A percentile compares a stretch with the other conserved stretches of the same genome.
Conservation (phyloP, 2,113 vertebrate genomes). For the Oncorhynchus masou region DNA sequence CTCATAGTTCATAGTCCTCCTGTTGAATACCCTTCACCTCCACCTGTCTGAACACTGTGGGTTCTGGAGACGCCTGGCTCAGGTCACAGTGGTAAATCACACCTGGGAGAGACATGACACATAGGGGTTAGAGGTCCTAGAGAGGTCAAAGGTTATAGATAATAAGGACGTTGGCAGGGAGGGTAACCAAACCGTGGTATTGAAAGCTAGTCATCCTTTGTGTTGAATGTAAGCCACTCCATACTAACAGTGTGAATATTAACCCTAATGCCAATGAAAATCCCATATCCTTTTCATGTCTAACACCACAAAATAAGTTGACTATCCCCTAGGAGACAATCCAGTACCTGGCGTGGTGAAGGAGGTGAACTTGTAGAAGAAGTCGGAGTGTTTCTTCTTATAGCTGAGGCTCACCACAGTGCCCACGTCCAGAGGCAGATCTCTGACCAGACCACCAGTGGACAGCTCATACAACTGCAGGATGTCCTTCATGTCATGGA, state of each 20-base stretch:
- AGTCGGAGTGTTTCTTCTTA: conserved; percentile 73
- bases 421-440: conserved; percentile 72
- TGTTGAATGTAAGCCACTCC: no score
- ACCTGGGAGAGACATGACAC: conserved; percentile 60
- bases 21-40: conserved; percentile 93
- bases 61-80: conserved; percentile 71
- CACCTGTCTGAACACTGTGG: conserved; percentile 85
- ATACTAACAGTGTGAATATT: no score
- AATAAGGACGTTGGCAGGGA: no score
- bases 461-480: conserved; percentile 68
- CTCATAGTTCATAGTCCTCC: conserved; percentile 90
- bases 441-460: conserved; percentile 49
- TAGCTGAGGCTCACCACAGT: conserved; percentile 72
- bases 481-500: conserved; percentile 75
- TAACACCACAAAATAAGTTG: no score
- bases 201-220: no score
- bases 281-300: not conserved
- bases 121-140: no score
- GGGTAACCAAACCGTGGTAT: no score
- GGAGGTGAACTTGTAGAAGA: conserved; percentile 78
- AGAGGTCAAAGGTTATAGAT: no score
- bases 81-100: conserved; percentile 81
- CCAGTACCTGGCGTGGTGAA: conserved; percentile 72
- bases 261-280: not conserved
- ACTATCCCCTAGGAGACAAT: no score